Evolutionary conservation across 2,113 vertebrate species (phyloP), one percentile per base, ranked within the genome.

Genomic region (Paedocypris sp.): DNA sequence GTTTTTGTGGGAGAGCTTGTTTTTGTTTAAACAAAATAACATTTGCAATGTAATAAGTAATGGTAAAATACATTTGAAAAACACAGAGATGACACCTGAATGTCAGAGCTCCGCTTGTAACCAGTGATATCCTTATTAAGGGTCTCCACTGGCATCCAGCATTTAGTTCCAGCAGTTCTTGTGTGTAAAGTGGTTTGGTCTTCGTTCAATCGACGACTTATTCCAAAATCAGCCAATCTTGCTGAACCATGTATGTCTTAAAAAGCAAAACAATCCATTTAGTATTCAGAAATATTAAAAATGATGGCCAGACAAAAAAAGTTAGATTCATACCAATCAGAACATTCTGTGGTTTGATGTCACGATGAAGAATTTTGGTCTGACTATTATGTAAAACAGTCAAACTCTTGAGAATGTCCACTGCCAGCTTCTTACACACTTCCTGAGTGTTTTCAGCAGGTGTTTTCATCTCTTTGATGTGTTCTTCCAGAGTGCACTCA

Each of bases 281-380:
- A n/a, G n/a, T n/a, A n/a, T n/a, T n/a, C n/a, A n/a, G n/a, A n/a
- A n/a, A n/a, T n/a, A n/a, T n/a, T n/a, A n/a, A n/a, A n/a, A 47
- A 29, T 1, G 1, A 38, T 18, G 22, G 4, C 10, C 22, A 13
- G 5, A 5, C 1, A 10, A 7, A 29, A 11, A 48, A 39, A 2
- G 25, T 35, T 16, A 9, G 5, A 16, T 2, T 50, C 68, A 66
- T 70, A 84, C 81, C 79, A 2, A 81, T 83, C 32, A 83, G 36
- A 56, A 84, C 69, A 25, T 83, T 84, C 56, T 79, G 77, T 3
- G 82, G 79, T 69, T 81, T 84, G n/a, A 84, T 64, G 52, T 84
- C 77, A 2, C 77, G 60, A 1, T 83, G 80, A 0, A 84, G 57
- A 38, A 80, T 71, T 29, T 43, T 69, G 26, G 68, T 66, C 2